These are phyloP conservation scores for Psammodynastes pulverulentus DNA, from an alignment of 2,113 vertebrate species.

Conservation along the genomic window DNA sequence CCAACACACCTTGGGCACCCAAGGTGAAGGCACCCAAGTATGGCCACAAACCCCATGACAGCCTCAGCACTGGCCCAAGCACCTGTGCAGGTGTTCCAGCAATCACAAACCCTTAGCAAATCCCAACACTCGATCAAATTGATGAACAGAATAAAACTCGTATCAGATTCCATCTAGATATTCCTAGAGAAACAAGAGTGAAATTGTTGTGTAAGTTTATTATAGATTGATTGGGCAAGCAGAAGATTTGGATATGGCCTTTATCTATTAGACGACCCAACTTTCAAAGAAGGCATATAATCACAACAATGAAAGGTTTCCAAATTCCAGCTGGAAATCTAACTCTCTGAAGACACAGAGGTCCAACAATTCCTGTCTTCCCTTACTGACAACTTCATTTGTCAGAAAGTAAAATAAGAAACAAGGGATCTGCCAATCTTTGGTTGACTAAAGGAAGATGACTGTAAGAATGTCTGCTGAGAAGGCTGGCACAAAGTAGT, in stretches of 20 bases:
- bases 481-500: background rate
- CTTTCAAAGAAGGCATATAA: background rate
- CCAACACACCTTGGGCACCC: too few relatives aligned
- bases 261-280: background rate
- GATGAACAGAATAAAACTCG: background rate
- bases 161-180: background rate
- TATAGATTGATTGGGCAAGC: background rate
- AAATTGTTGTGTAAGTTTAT: background rate
- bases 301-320: background rate
- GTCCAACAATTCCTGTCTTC: background rate
- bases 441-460: background rate
- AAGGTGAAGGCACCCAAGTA: too few relatives aligned
- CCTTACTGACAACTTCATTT: background rate
- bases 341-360: background rate
- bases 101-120: too few relatives aligned
- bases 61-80: too few relatives aligned
- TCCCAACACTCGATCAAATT: too few relatives aligned
- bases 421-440: background rate
- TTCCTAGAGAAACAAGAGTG: background rate
- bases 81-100: too few relatives aligned
- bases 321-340: background rate
- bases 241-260: background rate
- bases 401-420: background rate
- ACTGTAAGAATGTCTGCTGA: background rate
- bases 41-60: too few relatives aligned